Percentiles rank a stretch among this genome's conserved stretches.
Conservation (phyloP, 2,888 invertebrate genomes). For the Pterostichus niger region DNA sequence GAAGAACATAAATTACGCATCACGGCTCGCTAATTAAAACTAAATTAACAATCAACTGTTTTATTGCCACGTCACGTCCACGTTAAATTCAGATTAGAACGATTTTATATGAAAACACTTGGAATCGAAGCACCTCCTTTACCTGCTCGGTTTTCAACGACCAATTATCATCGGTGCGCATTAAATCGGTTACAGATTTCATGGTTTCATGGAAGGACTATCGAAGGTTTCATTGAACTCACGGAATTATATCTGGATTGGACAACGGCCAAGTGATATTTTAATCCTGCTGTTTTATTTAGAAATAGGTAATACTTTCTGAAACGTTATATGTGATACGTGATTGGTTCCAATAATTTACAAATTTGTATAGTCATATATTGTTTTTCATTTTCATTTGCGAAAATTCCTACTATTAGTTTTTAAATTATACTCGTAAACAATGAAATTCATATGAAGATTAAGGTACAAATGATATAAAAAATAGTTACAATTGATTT, state of each 20-base stretch:
- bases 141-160: conserved; percentile 34
- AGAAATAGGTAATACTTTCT: too few relatives aligned
- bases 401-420: too few relatives aligned
- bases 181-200: conserved; percentile 4
- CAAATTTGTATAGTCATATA: too few relatives aligned
- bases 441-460: too few relatives aligned
- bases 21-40: conserved; percentile 76
- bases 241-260: background rate
- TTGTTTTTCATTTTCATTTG: too few relatives aligned
- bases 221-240: conserved; percentile 9
- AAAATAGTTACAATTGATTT: too few relatives aligned
- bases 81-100: conserved; percentile 66
- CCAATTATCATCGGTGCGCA: conserved; percentile 28
- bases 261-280: background rate
- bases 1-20: conserved; percentile 68
- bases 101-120: conserved; percentile 64
- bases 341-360: too few relatives aligned
- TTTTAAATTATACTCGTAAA: too few relatives aligned
- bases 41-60: conserved; percentile 77
- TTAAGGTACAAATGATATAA: too few relatives aligned
- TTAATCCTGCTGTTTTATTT: too few relatives aligned
- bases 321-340: too few relatives aligned
- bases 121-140: conserved; percentile 39
- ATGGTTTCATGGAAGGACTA: conserved; percentile 1
- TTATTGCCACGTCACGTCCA: conserved; percentile 69